phyloP scores from a whole-genome alignment of 2,888 invertebrate species.

The Alentia gelatinosa region DNA sequence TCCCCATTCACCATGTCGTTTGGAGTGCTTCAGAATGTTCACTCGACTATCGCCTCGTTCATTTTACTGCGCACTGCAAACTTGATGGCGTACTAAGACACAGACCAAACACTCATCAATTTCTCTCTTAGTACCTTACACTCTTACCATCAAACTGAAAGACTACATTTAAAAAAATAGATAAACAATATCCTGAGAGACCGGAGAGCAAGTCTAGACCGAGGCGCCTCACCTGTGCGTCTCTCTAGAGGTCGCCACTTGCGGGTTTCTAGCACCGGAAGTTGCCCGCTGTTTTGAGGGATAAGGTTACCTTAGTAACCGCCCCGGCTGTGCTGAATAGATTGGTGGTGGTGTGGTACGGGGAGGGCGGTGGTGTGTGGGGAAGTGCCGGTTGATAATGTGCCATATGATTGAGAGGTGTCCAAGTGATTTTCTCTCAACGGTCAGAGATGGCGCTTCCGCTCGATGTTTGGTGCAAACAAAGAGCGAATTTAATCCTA shows the following conservation, averaged over 20 bases:
- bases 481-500: too few species aligned
- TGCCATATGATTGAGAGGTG: too few species aligned
- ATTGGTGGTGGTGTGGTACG: not conserved
- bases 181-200: not conserved
- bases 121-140: too few species aligned
- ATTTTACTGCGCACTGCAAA: too few species aligned
- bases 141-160: not conserved
- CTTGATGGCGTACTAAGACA: too few species aligned
- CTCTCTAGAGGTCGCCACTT: not conserved
- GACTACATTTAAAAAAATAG: not conserved
- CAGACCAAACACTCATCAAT: too few species aligned
- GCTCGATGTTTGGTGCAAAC: too few species aligned
- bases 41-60: too few species aligned
- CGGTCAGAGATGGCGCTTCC: too few species aligned
- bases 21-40: too few species aligned
- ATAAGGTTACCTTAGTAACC: slow-evolving; percentile 38
- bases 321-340: not conserved
- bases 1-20: too few species aligned
- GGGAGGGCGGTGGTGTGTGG: not conserved
- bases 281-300: slow-evolving; percentile 4
- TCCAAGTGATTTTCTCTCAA: too few species aligned
- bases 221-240: not conserved
- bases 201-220: not conserved
- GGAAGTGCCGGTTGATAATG: not conserved
- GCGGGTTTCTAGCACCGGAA: slow-evolving; percentile 17